Evolutionary conservation across 2,888 invertebrate species (phyloP).

Genomic region (Sussaba pulchella): DNA sequence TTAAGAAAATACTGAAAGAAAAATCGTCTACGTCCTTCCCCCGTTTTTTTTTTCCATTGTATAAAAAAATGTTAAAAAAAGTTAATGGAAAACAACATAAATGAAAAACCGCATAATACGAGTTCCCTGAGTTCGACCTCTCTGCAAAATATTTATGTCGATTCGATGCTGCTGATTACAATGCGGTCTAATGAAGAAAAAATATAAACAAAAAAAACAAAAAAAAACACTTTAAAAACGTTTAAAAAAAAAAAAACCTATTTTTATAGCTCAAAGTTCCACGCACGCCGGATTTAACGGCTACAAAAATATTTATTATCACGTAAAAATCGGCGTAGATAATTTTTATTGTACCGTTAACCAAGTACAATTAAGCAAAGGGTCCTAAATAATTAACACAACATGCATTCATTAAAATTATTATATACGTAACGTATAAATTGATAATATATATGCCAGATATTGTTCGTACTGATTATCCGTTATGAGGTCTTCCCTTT

Average conservation of each 20-base stretch:
- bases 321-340: slow-evolving; percentile 45
- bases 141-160: slow-evolving; percentile 33
- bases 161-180: slow-evolving; percentile 64
- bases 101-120: slow-evolving; percentile 4
- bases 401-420: slow-evolving; percentile 52
- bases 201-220: slow-evolving; percentile 40
- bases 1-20: neutral
- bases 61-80: neutral
- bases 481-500: slow-evolving; percentile 61
- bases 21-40: slow-evolving; percentile 16
- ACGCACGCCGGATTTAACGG: slow-evolving; percentile 61
- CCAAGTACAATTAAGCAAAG: slow-evolving; percentile 57
- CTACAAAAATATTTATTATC: slow-evolving; percentile 52
- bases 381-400: slow-evolving; percentile 63
- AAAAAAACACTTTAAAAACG: no score
- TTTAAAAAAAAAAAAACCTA: slow-evolving; percentile 58
- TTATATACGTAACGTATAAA: slow-evolving; percentile 21
- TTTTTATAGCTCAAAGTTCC: slow-evolving; percentile 71
- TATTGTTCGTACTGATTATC: slow-evolving; percentile 57
- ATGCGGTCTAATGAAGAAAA: slow-evolving; percentile 68
- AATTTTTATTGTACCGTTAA: slow-evolving; percentile 58
- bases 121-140: slow-evolving; percentile 17
- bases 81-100: neutral
- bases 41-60: slow-evolving; percentile 30
- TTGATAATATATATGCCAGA: slow-evolving; percentile 44